phyloP scores from a whole-genome alignment of 2,113 vertebrate genomes.

The Microcebus tavaratra region DNA sequence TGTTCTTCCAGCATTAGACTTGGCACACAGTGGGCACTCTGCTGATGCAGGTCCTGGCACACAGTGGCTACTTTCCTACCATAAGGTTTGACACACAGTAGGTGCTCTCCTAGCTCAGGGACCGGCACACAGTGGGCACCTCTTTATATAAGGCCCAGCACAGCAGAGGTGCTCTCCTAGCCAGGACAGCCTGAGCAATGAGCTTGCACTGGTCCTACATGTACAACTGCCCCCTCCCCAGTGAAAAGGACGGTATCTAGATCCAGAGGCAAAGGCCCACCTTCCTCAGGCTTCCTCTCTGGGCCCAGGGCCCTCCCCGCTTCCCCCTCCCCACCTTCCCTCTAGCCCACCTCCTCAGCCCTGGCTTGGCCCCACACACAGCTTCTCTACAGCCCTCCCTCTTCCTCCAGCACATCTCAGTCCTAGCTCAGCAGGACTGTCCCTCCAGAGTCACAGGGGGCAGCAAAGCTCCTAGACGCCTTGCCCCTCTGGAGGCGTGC shows the following conservation, averaged over 20 bases:
- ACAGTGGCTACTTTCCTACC: neutral
- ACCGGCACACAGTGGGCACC: neutral
- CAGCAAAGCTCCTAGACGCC: slow-evolving; percentile 58
- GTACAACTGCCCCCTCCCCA: neutral
- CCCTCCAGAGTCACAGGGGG: slow-evolving; percentile 33
- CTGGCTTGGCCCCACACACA: neutral
- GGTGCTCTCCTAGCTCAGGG: neutral
- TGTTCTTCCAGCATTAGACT: neutral
- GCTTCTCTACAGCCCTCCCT: neutral
- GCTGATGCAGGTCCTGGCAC: neutral
- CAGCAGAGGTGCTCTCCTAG: neutral
- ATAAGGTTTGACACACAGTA: neutral
- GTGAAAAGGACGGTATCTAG: neutral
- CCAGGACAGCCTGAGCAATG: neutral
- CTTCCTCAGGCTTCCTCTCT: neutral
- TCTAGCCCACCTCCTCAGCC: neutral
- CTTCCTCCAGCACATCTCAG: neutral
- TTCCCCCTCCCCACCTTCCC: neutral
- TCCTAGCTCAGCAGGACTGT: slow-evolving; percentile 3
- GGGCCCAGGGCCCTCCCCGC: neutral
- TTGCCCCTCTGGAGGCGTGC: slow-evolving; percentile 62
- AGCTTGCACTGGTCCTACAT: neutral
- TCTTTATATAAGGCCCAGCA: neutral
- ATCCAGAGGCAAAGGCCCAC: neutral
- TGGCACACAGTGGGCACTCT: neutral